Evolutionary conservation across 1,140 invertebrate genomes (phyloP).

Genomic region (Dreissena polymorpha): DNA sequence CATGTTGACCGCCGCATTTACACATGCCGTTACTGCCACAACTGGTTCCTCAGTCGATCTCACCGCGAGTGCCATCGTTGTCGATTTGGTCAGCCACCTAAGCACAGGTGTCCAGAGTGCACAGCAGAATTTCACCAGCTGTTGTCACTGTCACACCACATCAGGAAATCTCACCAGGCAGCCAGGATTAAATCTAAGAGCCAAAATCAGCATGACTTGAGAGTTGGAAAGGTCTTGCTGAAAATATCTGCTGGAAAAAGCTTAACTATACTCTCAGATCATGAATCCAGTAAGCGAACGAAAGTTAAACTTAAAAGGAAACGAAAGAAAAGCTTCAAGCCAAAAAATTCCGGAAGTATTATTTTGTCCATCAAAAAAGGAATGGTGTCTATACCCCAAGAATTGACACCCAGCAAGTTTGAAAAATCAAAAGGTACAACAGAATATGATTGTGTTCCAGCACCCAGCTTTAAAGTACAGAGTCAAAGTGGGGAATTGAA

Average conservation of each 20-base stretch:
- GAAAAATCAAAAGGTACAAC: not conserved
- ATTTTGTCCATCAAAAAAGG: conserved; percentile 52
- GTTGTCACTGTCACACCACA: conserved; percentile 36
- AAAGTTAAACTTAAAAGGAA: conserved; percentile 14
- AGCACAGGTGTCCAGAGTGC: conserved; percentile 25
- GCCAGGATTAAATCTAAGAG: not conserved
- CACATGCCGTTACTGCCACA: conserved; percentile 10
- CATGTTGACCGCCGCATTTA: conserved; percentile 39
- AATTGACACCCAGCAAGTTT: not conserved
- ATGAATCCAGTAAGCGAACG: not conserved
- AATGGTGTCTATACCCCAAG: conserved; percentile 30
- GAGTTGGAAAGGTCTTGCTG: conserved; percentile 33
- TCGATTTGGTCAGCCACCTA: not conserved
- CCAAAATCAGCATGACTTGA: no score
- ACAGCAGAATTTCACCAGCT: not conserved
- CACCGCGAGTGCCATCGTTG: conserved; percentile 31
- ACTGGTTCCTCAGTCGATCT: not conserved
- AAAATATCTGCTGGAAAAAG: conserved; percentile 47
- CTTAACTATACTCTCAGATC: conserved; percentile 32
- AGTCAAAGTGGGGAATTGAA: conserved; percentile 33
- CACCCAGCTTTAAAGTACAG: conserved; percentile 15
- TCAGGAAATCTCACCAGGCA: conserved; percentile 5
- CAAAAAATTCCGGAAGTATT: conserved; percentile 28
- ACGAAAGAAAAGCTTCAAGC: conserved; percentile 48
- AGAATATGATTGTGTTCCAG: not conserved